Conservation (phyloP, 2,797 vertebrate genomes). For the Myotis vivesi region DNA sequence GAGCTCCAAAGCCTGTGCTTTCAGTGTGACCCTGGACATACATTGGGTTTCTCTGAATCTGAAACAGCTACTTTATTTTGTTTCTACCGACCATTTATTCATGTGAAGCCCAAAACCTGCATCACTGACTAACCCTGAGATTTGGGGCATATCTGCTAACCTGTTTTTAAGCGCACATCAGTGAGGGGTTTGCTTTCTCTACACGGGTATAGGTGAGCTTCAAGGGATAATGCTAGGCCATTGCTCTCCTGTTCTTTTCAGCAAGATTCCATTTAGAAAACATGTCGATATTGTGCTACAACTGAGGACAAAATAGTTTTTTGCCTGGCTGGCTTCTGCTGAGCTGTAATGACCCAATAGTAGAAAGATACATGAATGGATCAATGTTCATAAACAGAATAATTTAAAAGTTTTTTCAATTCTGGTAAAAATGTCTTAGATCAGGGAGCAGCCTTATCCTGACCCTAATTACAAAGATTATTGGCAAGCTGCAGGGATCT, state of each 20-base stretch:
- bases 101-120: not conserved
- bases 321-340: not conserved
- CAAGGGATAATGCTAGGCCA: not conserved
- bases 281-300: not conserved
- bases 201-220: not conserved
- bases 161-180: not conserved
- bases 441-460: not conserved
- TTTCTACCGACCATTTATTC: not conserved
- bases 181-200: not conserved
- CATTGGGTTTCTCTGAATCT: not conserved
- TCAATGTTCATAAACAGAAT: not conserved
- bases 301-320: not conserved
- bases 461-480: not conserved
- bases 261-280: not conserved
- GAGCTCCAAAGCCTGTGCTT: not conserved
- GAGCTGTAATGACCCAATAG: not conserved
- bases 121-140: not conserved
- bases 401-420: not conserved
- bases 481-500: not conserved
- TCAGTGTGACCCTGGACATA: not conserved
- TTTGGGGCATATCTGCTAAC: not conserved
- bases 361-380: not conserved
- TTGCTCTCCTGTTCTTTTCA: not conserved
- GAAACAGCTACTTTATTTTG: not conserved
- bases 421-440: not conserved